A percentile compares a stretch with the other conserved stretches of the same genome.
phyloP scores from a whole-genome alignment of 2,113 vertebrate species.

The Lipophrys pholis region DNA sequence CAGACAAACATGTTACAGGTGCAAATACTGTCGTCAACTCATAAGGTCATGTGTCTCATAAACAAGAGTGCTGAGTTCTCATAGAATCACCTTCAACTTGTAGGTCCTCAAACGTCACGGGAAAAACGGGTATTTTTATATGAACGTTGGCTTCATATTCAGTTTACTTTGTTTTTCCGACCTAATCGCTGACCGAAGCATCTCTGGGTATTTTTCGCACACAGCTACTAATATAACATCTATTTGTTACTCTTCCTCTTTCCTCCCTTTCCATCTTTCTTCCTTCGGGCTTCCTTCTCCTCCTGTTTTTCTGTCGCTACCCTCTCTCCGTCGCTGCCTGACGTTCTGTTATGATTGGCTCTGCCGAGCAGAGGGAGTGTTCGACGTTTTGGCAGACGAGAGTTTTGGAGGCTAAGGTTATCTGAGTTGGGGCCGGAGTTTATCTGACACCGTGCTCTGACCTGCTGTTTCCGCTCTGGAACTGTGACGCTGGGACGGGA shows the following conservation, averaged over 20 bases:
- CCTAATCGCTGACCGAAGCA: neutral
- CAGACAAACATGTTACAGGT: too few species aligned
- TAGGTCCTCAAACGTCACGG: neutral
- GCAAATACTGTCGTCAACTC: too few species aligned
- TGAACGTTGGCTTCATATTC: neutral
- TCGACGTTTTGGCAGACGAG: constrained; percentile 30
- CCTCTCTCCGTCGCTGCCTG: neutral
- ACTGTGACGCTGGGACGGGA: constrained; percentile 81
- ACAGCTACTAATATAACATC: neutral
- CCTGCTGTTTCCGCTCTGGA: constrained; percentile 74
- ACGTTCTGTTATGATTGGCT: constrained; percentile 61
- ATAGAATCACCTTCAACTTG: neutral
- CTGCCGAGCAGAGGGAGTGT: constrained; percentile 25
- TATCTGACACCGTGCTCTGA: constrained; percentile 73
- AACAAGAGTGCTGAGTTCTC: neutral
- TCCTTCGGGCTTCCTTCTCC: neutral
- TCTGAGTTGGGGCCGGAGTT: constrained; percentile 45
- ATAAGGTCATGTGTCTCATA: too few species aligned
- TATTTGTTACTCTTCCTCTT: constrained; percentile 3
- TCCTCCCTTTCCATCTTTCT: neutral
- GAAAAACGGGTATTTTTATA: neutral
- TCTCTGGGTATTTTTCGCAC: neutral
- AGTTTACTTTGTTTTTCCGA: constrained; percentile 2
- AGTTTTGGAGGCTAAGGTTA: constrained; percentile 21
- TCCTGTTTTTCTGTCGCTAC: neutral